Conservation (phyloP, 2,888 invertebrate species). For the Ctena decussata region DNA sequence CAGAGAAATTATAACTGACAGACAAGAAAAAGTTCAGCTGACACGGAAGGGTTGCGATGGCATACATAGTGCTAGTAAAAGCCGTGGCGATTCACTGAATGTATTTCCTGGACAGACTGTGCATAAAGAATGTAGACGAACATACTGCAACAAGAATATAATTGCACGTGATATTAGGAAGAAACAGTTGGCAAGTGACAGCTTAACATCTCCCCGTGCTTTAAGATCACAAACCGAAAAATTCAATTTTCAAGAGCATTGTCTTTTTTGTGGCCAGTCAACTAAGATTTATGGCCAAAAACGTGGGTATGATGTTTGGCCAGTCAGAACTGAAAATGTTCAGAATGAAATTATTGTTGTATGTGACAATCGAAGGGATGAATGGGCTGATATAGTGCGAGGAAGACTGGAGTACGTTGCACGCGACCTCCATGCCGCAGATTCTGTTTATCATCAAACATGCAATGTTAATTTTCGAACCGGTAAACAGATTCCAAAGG, state of each 20-base stretch:
- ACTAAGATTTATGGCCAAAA: not conserved
- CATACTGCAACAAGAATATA: constrained; percentile 20
- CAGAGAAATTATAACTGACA: not conserved
- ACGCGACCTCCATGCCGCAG: not conserved
- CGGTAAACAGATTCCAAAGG: constrained; percentile 4
- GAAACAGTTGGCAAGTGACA: not conserved
- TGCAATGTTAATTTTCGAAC: not conserved
- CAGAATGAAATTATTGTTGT: constrained; percentile 10
- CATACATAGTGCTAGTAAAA: not conserved
- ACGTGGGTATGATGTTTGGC: constrained; percentile 27
- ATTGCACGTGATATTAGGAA: not conserved
- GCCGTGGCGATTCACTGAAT: not conserved
- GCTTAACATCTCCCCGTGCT: not conserved
- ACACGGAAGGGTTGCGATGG: constrained; percentile 13
- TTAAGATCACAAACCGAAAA: not conserved
- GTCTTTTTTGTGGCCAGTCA: not conserved
- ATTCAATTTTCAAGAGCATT: constrained; percentile 10
- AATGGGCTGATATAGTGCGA: not conserved
- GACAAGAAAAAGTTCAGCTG: not conserved
- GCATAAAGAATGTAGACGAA: constrained; percentile 2
- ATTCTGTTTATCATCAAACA: not conserved
- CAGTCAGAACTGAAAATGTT: constrained; percentile 20
- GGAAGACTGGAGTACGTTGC: not conserved
- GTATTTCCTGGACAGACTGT: constrained; percentile 6
- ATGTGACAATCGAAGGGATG: constrained; percentile 3